Evolutionary conservation across 2,888 invertebrate genomes (phyloP).

Genomic region (Trichacis sp.): DNA sequence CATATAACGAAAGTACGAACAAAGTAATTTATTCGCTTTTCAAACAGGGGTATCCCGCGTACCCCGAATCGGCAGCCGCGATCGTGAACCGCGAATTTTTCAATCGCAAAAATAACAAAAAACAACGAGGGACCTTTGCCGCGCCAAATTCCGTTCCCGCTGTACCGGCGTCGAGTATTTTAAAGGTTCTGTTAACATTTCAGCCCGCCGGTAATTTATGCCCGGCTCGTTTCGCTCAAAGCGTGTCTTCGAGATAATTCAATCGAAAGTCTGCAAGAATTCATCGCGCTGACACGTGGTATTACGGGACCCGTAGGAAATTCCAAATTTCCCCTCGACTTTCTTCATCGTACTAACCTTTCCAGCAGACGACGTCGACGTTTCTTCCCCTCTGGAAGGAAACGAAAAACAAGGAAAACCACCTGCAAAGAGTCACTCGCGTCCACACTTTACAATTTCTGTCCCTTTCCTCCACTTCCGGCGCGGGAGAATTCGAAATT

Average conservation of each 20-base stretch:
- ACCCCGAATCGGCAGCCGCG: neutral
- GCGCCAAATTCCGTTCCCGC: neutral
- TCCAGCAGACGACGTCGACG: no score
- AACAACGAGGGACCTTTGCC: neutral
- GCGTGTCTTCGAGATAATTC: conserved; percentile 1
- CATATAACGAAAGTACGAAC: neutral
- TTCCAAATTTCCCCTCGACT: no score
- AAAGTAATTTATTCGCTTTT: neutral
- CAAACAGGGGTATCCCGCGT: neutral
- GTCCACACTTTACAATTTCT: no score
- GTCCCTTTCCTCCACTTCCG: conserved; percentile 1
- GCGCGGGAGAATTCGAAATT: neutral
- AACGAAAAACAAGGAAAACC: no score
- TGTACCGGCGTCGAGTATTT: neutral
- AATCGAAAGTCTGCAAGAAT: neutral
- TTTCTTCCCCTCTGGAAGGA: no score
- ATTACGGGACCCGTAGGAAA: no score
- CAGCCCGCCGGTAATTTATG: neutral
- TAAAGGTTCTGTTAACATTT: conserved; percentile 1
- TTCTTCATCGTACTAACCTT: no score
- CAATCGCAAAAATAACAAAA: neutral
- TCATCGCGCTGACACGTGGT: neutral
- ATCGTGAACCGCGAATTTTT: neutral
- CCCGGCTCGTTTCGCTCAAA: neutral
- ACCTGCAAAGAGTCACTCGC: no score